Conservation (phyloP, 2,113 vertebrate genomes). For the Origma solitaria region DNA sequence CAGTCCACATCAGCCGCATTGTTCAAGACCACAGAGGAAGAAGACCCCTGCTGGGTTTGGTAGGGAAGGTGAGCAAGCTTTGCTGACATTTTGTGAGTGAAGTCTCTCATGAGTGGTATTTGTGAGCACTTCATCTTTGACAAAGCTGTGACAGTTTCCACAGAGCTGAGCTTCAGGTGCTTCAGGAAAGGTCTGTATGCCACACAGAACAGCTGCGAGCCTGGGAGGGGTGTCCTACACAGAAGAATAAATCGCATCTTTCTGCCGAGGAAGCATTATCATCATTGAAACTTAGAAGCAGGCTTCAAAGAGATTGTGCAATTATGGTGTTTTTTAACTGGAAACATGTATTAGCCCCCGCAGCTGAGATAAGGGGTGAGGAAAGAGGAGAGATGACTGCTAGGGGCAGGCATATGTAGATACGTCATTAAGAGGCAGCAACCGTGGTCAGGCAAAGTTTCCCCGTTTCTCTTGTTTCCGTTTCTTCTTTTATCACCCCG, state of each 20-base stretch:
- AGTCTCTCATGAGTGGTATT: background rate
- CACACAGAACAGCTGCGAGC: background rate
- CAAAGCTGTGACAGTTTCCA: background rate
- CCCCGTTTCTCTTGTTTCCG: background rate
- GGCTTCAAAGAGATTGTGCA: background rate
- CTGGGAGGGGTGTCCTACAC: background rate
- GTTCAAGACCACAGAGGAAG: background rate
- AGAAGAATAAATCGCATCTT: background rate
- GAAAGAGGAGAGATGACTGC: background rate
- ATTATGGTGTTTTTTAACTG: fast-evolving
- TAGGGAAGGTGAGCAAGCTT: background rate
- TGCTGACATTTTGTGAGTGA: background rate
- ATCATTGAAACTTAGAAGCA: background rate
- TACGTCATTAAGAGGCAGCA: background rate
- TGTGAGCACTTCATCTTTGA: background rate
- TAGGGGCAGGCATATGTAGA: background rate
- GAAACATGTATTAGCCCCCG: fast-evolving
- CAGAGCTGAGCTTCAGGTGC: no score
- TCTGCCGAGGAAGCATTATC: background rate
- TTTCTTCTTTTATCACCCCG: background rate
- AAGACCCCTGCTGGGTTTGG: background rate
- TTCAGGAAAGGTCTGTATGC: background rate
- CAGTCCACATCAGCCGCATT: background rate
- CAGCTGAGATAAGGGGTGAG: background rate
- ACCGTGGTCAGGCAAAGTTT: fast-evolving